Evolutionary conservation across 2,888 invertebrate species (phyloP).

Genomic region (Agrilus mali): DNA sequence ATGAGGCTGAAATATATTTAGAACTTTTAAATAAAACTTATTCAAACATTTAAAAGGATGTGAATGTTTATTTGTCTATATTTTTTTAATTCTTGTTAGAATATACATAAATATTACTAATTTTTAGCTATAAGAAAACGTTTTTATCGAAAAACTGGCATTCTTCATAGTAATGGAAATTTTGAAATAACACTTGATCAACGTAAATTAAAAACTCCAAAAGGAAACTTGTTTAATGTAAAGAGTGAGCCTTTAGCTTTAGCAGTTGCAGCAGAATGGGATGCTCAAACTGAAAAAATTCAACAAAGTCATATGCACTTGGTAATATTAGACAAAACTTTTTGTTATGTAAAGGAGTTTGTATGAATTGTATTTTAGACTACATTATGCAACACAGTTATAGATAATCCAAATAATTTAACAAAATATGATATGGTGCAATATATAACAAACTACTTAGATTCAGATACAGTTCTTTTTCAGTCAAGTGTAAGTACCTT

Average conservation of each 20-base stretch:
- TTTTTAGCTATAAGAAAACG: constrained; percentile 42
- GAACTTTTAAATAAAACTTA: too few species aligned
- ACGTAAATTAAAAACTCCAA: constrained; percentile 80
- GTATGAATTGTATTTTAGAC: constrained; percentile 44
- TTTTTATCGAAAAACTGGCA: constrained; percentile 62
- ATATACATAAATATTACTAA: constrained; percentile 3
- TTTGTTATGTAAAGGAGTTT: not conserved
- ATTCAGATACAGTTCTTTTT: constrained; percentile 73
- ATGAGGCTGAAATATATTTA: too few species aligned
- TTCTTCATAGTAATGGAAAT: constrained; percentile 53
- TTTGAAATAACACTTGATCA: constrained; percentile 85
- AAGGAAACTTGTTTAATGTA: constrained; percentile 62
- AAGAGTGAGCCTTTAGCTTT: constrained; percentile 80
- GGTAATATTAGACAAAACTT: constrained; percentile 37
- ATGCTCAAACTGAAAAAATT: constrained; percentile 67
- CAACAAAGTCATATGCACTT: constrained; percentile 78
- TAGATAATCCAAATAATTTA: constrained; percentile 84
- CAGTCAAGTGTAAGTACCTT: constrained; percentile 51
- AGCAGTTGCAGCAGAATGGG: constrained; percentile 92
- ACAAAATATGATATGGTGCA: constrained; percentile 63
- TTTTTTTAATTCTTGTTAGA: too few species aligned
- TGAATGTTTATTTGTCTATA: too few species aligned
- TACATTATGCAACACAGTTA: constrained; percentile 74
- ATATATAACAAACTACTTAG: constrained; percentile 65
- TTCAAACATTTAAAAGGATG: too few species aligned